Evolutionary conservation across 1,140 invertebrate species (phyloP).

Genomic region (Trissolcus basalis): DNA sequence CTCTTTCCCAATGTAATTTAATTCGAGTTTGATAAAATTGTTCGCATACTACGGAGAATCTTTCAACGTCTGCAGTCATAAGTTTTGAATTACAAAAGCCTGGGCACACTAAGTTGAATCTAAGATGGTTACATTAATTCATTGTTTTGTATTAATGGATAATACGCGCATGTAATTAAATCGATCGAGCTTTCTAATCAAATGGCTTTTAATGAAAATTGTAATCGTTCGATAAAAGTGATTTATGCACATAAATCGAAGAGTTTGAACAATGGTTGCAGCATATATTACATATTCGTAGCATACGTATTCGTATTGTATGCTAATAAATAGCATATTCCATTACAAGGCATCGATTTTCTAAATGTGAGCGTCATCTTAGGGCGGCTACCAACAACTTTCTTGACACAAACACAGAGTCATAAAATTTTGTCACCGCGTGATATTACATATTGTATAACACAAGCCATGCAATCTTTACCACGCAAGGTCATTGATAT

Average conservation of each 20-base stretch:
- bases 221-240: constrained; percentile 26
- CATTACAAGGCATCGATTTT: constrained; percentile 18
- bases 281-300: constrained; percentile 43
- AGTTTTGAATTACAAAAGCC: neutral
- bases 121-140: too few relatives aligned
- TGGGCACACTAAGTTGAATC: neutral
- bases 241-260: constrained; percentile 40
- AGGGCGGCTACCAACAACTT: constrained; percentile 24
- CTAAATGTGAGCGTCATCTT: constrained; percentile 38
- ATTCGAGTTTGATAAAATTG: too few relatives aligned
- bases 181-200: neutral
- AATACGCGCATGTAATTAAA: neutral
- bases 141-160: too few relatives aligned
- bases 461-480: neutral
- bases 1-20: too few relatives aligned
- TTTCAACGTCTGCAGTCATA: too few relatives aligned
- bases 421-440: neutral
- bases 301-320: constrained; percentile 46
- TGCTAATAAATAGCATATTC: constrained; percentile 34
- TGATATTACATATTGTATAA: neutral
- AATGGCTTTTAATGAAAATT: constrained; percentile 10
- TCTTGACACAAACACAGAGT: constrained; percentile 13
- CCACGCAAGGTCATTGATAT: neutral
- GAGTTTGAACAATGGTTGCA: constrained; percentile 28
- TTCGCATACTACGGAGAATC: too few relatives aligned